These are phyloP conservation scores for Drosophila testacea DNA, from an alignment of 2,888 invertebrate species.

Conservation along the genomic window DNA sequence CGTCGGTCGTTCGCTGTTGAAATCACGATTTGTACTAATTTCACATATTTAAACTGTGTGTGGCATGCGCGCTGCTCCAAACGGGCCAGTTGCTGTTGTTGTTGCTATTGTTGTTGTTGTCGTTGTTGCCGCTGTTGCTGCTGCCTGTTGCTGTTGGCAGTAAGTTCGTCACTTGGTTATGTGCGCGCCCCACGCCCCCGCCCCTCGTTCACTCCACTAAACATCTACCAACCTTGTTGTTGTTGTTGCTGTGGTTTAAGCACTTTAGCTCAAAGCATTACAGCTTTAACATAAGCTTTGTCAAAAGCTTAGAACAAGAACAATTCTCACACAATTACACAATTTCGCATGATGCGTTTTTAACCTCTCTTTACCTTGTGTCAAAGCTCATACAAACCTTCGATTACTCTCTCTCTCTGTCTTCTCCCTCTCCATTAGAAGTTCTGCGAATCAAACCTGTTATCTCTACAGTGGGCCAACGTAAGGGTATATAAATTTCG, in stretches of 20 bases:
- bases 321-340: slow-evolving; percentile 10
- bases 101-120: slow-evolving; percentile 51
- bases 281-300: slow-evolving; percentile 54
- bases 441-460: slow-evolving; percentile 18
- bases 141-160: slow-evolving; percentile 65
- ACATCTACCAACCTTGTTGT: slow-evolving; percentile 62
- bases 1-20: slow-evolving; percentile 85
- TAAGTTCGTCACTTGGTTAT: slow-evolving; percentile 80
- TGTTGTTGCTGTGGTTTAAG: slow-evolving; percentile 44
- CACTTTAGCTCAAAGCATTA: slow-evolving; percentile 46
- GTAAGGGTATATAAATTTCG: slow-evolving; percentile 47
- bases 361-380: slow-evolving; percentile 7
- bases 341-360: slow-evolving; percentile 17
- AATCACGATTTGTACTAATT: slow-evolving; percentile 85
- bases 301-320: slow-evolving; percentile 44
- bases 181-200: slow-evolving; percentile 50
- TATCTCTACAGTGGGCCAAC: slow-evolving; percentile 8
- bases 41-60: slow-evolving; percentile 85
- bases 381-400: not conserved
- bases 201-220: slow-evolving; percentile 32
- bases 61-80: slow-evolving; percentile 84
- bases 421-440: not conserved
- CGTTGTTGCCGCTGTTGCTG: slow-evolving; percentile 33
- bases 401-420: not conserved
- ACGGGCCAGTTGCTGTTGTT: slow-evolving; percentile 74